A percentile compares a stretch with the other conserved stretches of the same genome.
These are phyloP conservation scores for Rhyacophila evoluta DNA, from an alignment of 2,888 invertebrate genomes.

Conservation along the genomic window DNA sequence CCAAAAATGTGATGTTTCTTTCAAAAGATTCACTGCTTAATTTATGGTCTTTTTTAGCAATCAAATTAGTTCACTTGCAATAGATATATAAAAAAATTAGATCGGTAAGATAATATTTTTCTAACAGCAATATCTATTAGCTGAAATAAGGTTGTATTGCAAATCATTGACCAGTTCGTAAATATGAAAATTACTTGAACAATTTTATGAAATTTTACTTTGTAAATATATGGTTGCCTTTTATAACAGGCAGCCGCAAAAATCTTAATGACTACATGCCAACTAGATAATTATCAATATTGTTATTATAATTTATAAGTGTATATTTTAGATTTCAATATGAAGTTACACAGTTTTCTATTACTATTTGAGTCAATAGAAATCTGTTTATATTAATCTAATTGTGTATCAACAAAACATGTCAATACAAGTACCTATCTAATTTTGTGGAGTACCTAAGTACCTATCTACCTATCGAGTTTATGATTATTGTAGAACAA, in stretches of 20 bases:
- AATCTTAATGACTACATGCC: neutral
- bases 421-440: neutral
- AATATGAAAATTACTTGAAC: neutral
- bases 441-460: too few species aligned
- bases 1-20: too few species aligned
- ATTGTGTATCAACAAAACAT: constrained; percentile 9
- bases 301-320: constrained; percentile 22
- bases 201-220: too few species aligned
- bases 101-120: neutral
- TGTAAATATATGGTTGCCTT: neutral
- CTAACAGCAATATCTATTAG: neutral
- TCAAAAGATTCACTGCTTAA: too few species aligned
- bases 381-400: neutral
- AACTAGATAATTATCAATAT: neutral
- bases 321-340: neutral
- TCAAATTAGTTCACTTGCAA: neutral
- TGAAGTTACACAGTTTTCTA: neutral
- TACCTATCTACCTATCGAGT: too few species aligned
- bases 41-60: neutral
- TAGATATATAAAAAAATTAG: neutral
- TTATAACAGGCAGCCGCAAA: neutral
- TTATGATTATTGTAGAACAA: neutral
- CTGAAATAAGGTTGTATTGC: neutral
- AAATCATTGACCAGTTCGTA: neutral
- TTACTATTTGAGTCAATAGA: neutral